Evolutionary conservation across 1,140 invertebrate genomes (phyloP), one percentile per base, ranked within the genome.

Genomic region (Achroia grisella): DNA sequence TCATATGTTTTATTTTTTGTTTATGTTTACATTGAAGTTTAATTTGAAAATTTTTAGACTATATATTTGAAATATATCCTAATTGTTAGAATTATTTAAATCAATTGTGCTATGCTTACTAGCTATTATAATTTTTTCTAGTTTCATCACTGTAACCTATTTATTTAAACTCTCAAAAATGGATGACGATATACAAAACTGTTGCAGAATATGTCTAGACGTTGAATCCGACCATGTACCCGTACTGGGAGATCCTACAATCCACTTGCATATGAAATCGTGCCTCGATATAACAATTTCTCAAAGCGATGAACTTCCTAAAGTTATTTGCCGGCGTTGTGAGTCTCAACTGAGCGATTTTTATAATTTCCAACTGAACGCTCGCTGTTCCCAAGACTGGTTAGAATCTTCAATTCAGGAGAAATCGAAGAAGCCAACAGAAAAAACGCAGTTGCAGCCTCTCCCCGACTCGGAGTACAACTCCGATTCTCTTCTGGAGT

Each of bases 381-480:
- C 79, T 8, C 67, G 71, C 2, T 81, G 64, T 48, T 80, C 79
- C 0, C 73, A 80, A 61, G 78, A 83, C 48, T 85, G 78, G 81
- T 48, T 83, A n/a, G 78, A 85, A 40, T 71, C 76, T 1, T 58
- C 62, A 9, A 10, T 81, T 5, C 58, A 76, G 34, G 68, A 73
- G 32, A 73, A 74, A 29, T 28, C 48, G 4, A 80, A 67, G 48
- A 80, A 75, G 46, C 45, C 51, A 3, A 14, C 56, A 10, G 80
- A 82, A 58, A 85, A 82, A 58, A 59, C 62, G 4, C 52, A 58
- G 8, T 48, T 85, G 8, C 77, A 78, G 39, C 81, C 81, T 10
- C 46, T 85, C 15, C 78, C 81, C 0, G 78, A 82, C 50, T 81
- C 76, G 0, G 81, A 85, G 54, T 85, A 85, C 27, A 85, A 85